These are phyloP conservation scores for Crenuchus spilurus DNA, from an alignment of 2,797 vertebrate species.

Conservation along the genomic window DNA sequence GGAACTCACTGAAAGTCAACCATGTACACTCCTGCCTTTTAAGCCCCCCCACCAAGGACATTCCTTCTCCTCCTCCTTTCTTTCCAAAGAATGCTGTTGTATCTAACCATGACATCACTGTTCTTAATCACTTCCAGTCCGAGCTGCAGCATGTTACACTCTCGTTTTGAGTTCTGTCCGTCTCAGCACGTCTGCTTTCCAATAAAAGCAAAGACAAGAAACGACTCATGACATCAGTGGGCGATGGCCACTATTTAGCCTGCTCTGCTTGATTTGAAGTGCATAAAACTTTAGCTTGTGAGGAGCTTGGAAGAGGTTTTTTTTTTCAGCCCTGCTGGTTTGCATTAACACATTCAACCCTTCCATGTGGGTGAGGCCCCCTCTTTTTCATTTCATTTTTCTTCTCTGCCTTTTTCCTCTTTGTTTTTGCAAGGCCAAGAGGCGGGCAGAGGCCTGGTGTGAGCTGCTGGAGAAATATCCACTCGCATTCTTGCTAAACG, in stretches of 20 bases:
- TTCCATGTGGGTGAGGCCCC: background rate
- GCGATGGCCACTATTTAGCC: background rate
- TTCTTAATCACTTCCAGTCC: constrained; percentile 78
- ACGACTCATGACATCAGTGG: constrained; percentile 69
- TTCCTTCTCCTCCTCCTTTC: background rate
- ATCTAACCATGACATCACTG: constrained; percentile 77
- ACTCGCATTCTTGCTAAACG: background rate
- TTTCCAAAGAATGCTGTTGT: constrained; percentile 48
- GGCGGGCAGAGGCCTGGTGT: background rate
- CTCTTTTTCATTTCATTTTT: constrained; percentile 27
- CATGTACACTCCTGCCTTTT: background rate
- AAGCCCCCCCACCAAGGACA: background rate
- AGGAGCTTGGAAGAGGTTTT: background rate
- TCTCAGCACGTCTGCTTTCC: constrained; percentile 46
- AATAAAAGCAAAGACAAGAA: constrained; percentile 66
- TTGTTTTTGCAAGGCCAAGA: constrained; percentile 28
- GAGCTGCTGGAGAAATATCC: background rate
- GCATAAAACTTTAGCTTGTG: constrained; percentile 13
- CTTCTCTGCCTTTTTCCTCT: constrained; percentile 5
- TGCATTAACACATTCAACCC: constrained; percentile 35
- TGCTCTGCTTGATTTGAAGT: background rate
- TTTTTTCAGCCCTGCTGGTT: constrained; percentile 30
- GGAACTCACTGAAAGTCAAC: constrained; percentile 49
- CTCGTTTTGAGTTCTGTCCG: constrained; percentile 28
- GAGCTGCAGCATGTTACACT: background rate